Evolutionary conservation across 2,113 vertebrate species (phyloP).

Genomic region (Symphodus melops): DNA sequence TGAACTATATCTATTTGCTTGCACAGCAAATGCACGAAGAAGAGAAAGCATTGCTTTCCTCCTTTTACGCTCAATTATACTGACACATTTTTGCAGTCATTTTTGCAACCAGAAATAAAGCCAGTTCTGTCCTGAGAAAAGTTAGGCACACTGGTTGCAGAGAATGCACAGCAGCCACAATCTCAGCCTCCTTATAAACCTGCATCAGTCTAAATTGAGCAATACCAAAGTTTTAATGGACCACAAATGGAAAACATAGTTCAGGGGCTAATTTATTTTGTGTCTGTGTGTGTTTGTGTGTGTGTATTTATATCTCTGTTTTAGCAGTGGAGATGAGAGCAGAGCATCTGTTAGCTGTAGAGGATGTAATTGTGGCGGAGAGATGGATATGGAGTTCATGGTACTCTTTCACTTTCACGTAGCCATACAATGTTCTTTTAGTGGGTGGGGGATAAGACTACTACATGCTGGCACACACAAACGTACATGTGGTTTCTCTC

Average conservation of each 20-base stretch:
- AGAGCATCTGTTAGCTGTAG: slow-evolving; percentile 34
- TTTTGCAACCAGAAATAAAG: not conserved
- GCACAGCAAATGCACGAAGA: not conserved
- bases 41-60: not conserved
- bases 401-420: slow-evolving; percentile 44
- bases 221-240: slow-evolving; percentile 55
- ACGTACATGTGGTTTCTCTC: slow-evolving; percentile 29
- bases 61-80: not conserved
- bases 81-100: too few species aligned
- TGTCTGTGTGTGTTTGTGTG: slow-evolving; percentile 6
- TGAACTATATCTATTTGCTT: not conserved
- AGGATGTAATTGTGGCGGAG: slow-evolving; percentile 56
- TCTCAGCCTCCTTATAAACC: slow-evolving; percentile 30
- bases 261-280: slow-evolving; percentile 60
- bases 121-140: slow-evolving; percentile 10
- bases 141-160: not conserved
- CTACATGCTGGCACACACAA: slow-evolving; percentile 26
- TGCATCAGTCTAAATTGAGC: slow-evolving; percentile 58
- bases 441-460: slow-evolving; percentile 43
- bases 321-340: slow-evolving; percentile 7
- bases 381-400: slow-evolving; percentile 40
- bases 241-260: slow-evolving; percentile 59
- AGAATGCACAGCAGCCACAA: not conserved
- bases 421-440: slow-evolving; percentile 40
- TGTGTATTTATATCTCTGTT: not conserved